Evolutionary conservation across 2,888 invertebrate genomes (phyloP).

Genomic region (Oligia fasciuncula): DNA sequence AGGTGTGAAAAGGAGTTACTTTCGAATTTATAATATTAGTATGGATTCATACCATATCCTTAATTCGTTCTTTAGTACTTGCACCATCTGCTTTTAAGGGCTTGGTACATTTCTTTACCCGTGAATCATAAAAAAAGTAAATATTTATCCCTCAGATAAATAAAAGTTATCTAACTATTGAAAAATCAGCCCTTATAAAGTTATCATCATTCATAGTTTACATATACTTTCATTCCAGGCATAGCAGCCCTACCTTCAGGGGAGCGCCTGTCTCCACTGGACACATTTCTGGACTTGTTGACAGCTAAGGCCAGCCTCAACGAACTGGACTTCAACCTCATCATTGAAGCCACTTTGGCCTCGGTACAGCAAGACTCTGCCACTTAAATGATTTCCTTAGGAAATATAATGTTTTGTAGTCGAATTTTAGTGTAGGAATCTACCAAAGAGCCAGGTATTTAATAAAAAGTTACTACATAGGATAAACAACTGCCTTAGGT

Average conservation of each 20-base stretch:
- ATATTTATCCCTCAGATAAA: neutral
- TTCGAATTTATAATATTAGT: neutral
- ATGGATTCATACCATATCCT: neutral
- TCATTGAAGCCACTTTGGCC: constrained; percentile 95
- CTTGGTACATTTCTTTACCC: neutral
- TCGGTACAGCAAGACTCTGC: constrained; percentile 80
- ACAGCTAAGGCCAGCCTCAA: constrained; percentile 96
- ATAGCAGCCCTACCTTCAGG: constrained; percentile 93
- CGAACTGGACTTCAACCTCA: constrained; percentile 95
- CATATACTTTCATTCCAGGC: constrained; percentile 77
- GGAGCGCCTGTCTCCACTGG: constrained; percentile 94
- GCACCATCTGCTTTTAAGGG: neutral
- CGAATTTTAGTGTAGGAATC: constrained; percentile 33
- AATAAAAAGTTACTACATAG: constrained; percentile 44
- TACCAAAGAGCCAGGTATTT: constrained; percentile 48
- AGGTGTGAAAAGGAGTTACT: neutral
- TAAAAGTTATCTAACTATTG: too few species aligned
- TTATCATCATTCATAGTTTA: neutral
- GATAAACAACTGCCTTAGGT: constrained; percentile 6
- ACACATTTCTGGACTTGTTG: constrained; percentile 95
- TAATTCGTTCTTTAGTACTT: neutral
- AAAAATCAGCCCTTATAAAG: too few species aligned
- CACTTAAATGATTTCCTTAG: constrained; percentile 57
- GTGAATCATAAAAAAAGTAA: neutral
- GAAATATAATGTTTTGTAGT: constrained; percentile 34